Base-by-base conservation (phyloP, 2,888 invertebrate species). In the Carterocephalus palaemon region DNA sequence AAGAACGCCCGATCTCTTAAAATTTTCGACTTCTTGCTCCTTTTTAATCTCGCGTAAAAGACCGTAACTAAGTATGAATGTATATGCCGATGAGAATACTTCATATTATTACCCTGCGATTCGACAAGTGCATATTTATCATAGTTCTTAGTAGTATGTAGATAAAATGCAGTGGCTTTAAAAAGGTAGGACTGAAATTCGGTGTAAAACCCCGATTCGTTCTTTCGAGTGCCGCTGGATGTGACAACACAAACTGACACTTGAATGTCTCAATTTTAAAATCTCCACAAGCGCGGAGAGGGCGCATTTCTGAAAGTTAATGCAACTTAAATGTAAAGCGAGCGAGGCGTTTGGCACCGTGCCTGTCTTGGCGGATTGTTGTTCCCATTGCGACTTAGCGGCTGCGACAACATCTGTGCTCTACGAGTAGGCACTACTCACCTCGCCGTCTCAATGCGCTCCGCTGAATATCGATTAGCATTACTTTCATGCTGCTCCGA, bases 261-360 rank as follows among this genome's bases (percentile, higher is more conserved):
- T 43, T 17, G 22, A 45, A 15, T 32, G 24, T 23, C 9, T 37
- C 13, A 28, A 47, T 58, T 52, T 43, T 54, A 56, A 54, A 54
- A 47, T 48, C 48, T 46, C 34, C 23, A 46, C n/a, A n/a, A n/a
- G n/a, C n/a, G 53, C 60, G 59, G 55, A 59, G 64, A 64, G 54
- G 63, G 62, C 61, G 57, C 57, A 59, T 48, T 37, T 32, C 32
- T 37, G 43, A 48, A 52, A 48, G 49, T 53, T 51, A 52, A 50
- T 42, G 52, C 48, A 51, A 48, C 51, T 49, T 47, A 52, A 53
- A 50, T 37, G 48, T 47, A 46, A 46, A 41, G 56, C 50, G 54
- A 59, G 54, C 60, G 56, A 60, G 64, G 63, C 65, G 59, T 62
- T 65, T 57, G 81, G 80, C 79, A 76, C 55, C 54, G 63, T 74